These are phyloP conservation scores for Setophaga kirtlandii DNA, from an alignment of 2,113 vertebrate genomes.

Conservation along the genomic window DNA sequence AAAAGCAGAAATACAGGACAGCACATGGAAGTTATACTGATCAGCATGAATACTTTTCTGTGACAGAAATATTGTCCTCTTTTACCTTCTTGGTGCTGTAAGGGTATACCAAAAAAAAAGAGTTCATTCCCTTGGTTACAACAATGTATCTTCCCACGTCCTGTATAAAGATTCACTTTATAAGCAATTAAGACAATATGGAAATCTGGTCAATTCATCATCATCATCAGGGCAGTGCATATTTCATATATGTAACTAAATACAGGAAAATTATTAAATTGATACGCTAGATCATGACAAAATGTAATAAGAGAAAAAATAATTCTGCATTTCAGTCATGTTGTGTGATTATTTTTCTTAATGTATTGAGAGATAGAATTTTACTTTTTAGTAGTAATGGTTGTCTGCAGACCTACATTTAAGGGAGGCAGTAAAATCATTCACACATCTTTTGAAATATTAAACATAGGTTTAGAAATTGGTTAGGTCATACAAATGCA, in stretches of 20 bases:
- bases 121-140: background rate
- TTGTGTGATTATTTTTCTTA: background rate
- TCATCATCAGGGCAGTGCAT: background rate
- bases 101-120: background rate
- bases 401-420: background rate
- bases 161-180: background rate
- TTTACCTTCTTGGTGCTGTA: background rate
- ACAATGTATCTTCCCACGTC: background rate
- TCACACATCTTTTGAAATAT: background rate
- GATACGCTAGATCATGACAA: background rate
- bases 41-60: background rate
- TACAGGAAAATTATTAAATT: background rate
- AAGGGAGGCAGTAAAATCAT: background rate
- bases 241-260: background rate
- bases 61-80: background rate
- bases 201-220: background rate
- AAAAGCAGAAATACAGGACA: background rate
- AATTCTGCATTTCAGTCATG: background rate
- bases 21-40: background rate
- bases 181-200: background rate
- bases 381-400: background rate
- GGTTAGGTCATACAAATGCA: background rate
- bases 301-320: background rate
- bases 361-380: background rate
- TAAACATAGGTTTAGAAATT: background rate